Base-by-base conservation (phyloP, 2,113 vertebrate genomes). In the Casuarius casuarius region DNA sequence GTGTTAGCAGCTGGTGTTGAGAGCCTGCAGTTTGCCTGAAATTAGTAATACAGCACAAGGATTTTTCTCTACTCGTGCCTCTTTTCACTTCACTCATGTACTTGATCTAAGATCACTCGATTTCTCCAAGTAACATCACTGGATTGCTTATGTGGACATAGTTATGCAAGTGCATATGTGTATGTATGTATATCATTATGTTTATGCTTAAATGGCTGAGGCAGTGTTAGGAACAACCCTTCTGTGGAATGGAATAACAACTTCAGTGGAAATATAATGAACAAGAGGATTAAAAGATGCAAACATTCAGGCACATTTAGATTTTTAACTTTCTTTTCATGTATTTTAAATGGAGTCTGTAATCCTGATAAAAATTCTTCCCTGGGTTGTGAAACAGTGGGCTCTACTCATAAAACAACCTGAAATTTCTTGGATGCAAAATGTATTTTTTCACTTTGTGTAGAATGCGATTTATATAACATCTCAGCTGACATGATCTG, bases 391-490 rank as follows among this genome's bases (percentile, higher is more conserved):
- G 87, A 95, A 95, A 88, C 79, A 90, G 88, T 59, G 71, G 88
- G 73, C 70, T 95, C 76, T 84, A 15, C 68, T 79, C 79, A 80
- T 89, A 94, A 95, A 96, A 77, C 85, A 89, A 83, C 75, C 91
- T 84, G 74, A 92, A 89, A 79, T 95, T 89, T 83, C 87, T 95
- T 95, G 95, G 89, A 94, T 89, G 83, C 84, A 94, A 94, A 92
- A 86, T 65, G 25, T 90, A 77, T 93, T 94, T 97, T 96, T 97
- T 97, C 87, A 89, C 84, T 95, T 87, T 87, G 84, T 77, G 58
- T 80, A 94, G 93, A 93, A 94, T 85, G 84, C 92, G 86, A 92
- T 96, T 97, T 96, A 91, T 97, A 59, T 94, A 97, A 96, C 87
- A 67, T 94, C 79, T 89, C 82, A 80, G 74, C 87, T 96, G 95